A percentile compares a stretch with the other conserved stretches of the same genome.
Conservation (phyloP, 2,113 vertebrate species). For the Malurus melanocephalus region DNA sequence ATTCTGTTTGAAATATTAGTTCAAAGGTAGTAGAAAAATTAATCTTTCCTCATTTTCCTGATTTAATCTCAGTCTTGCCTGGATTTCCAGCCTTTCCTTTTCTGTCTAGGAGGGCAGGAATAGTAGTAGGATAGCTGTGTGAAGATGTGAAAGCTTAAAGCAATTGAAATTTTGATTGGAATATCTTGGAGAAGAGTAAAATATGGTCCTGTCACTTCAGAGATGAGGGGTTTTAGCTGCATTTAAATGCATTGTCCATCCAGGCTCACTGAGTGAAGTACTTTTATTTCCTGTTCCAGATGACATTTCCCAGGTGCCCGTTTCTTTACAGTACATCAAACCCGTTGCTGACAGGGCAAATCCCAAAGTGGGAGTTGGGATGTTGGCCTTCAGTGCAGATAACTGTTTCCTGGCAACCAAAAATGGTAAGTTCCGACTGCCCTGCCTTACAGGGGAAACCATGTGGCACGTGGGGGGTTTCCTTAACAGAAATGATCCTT, state of each 20-base stretch:
- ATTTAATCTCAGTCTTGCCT: not conserved
- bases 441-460: not conserved
- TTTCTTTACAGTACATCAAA: conserved; percentile 81
- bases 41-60: not conserved
- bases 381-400: conserved; percentile 89
- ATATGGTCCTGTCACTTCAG: rapidly evolving
- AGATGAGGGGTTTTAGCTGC: not conserved
- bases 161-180: not conserved
- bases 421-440: conserved; percentile 77
- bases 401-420: conserved; percentile 90
- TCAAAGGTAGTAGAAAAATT: not conserved
- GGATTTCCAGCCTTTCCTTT: not conserved
- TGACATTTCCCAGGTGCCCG: conserved; percentile 77
- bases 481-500: not conserved
- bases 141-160: not conserved
- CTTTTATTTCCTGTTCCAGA: conserved; percentile 68
- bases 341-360: conserved; percentile 89
- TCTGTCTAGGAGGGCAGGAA: not conserved
- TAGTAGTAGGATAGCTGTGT: not conserved
- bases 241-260: not conserved
- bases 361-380: conserved; percentile 88
- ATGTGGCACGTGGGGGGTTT: not conserved
- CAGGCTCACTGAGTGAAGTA: not conserved
- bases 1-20: not conserved
- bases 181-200: not conserved